A percentile compares a stretch with the other conserved stretches of the same genome.
Conservation (phyloP, 2,888 invertebrate genomes). For the Drepana falcataria region DNA sequence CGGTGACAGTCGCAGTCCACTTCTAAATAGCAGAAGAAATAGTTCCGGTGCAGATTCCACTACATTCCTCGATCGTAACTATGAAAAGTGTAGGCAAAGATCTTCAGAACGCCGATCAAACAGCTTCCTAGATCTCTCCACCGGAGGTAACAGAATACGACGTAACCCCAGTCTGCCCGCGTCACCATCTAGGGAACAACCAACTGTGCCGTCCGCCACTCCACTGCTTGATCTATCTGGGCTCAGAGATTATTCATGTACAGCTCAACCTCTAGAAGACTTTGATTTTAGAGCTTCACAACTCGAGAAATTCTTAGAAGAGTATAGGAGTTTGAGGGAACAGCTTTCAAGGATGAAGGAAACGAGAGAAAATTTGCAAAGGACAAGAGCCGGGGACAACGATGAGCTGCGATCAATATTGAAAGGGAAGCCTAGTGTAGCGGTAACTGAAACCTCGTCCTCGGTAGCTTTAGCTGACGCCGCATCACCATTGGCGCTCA, state of each 20-base stretch:
- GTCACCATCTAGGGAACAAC: constrained; percentile 79
- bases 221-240: constrained; percentile 81
- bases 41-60: constrained; percentile 84
- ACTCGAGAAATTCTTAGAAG: constrained; percentile 87
- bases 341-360: constrained; percentile 90
- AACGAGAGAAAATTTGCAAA: constrained; percentile 83
- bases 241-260: constrained; percentile 69
- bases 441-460: constrained; percentile 71
- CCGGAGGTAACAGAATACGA: constrained; percentile 61
- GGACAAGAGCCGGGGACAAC: constrained; percentile 66
- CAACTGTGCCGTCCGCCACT: constrained; percentile 75
- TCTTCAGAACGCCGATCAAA: constrained; percentile 79
- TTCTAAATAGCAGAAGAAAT: constrained; percentile 84
- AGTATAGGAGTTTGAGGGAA: constrained; percentile 86
- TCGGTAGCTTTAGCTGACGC: constrained; percentile 62
- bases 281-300: constrained; percentile 90
- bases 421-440: constrained; percentile 77
- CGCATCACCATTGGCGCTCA: constrained; percentile 60
- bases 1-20: constrained; percentile 86
- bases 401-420: constrained; percentile 75
- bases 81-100: constrained; percentile 50
- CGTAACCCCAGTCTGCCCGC: constrained; percentile 81
- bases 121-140: constrained; percentile 84
- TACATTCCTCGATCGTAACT: constrained; percentile 56
- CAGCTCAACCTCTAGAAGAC: constrained; percentile 70